Evolutionary conservation across 2,113 vertebrate genomes (phyloP).

Genomic region (Cettia cetti): DNA sequence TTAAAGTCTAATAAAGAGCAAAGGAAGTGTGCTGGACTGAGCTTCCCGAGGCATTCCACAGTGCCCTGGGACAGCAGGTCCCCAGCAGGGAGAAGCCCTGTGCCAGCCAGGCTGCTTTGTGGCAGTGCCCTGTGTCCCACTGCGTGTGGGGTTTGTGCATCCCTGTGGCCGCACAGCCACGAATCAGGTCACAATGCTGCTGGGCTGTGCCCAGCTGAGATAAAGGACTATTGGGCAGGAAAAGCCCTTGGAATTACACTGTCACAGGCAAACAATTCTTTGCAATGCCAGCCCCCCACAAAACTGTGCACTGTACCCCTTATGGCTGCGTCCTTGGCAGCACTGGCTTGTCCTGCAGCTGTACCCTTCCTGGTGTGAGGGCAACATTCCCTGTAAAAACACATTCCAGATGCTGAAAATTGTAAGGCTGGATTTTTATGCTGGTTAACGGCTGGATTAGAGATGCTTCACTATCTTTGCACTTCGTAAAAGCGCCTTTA

Average conservation of each 20-base stretch:
- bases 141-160: rapidly evolving
- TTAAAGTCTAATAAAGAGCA: constrained; percentile 14
- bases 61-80: neutral
- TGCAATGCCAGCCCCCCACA: neutral
- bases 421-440: neutral
- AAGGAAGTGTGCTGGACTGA: neutral
- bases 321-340: neutral
- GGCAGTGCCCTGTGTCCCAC: neutral
- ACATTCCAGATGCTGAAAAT: neutral
- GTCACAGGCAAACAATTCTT: neutral
- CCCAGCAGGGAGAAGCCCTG: neutral
- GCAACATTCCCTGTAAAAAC: neutral
- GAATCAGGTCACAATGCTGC: neutral
- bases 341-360: neutral
- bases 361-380: neutral
- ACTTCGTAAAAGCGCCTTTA: neutral
- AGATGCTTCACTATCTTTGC: neutral
- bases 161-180: neutral
- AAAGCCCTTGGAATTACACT: neutral
- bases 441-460: neutral
- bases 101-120: neutral
- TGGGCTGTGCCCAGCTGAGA: neutral
- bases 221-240: neutral
- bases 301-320: neutral
- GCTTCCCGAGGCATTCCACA: neutral